Percentiles rank a stretch among this genome's conserved stretches.
These are phyloP conservation scores for Lasioglossum pauxillum DNA, from an alignment of 2,888 invertebrate genomes.

Conservation along the genomic window DNA sequence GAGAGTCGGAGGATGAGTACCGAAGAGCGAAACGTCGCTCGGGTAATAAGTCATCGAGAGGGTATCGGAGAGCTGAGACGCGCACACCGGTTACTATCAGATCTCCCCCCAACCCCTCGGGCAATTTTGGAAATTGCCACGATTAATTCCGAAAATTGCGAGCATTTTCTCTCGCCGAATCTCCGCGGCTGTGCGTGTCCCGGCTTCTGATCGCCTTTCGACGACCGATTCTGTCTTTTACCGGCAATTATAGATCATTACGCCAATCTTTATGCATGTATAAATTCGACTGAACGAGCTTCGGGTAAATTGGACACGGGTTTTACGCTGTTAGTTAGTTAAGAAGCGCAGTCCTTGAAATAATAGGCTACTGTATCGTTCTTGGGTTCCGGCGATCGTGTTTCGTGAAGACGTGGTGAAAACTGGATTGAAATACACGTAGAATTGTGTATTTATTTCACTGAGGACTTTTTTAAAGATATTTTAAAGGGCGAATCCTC, in stretches of 20 bases:
- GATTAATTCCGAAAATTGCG: constrained; percentile 57
- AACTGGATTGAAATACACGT: neutral
- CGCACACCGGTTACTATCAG: neutral
- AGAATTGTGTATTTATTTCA: neutral
- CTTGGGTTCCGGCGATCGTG: neutral
- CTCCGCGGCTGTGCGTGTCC: neutral
- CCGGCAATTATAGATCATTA: constrained; percentile 9
- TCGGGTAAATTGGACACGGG: neutral
- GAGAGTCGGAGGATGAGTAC: constrained; percentile 13
- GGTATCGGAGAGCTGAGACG: constrained; percentile 27
- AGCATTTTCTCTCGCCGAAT: constrained; percentile 37
- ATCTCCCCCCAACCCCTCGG: constrained; percentile 10
- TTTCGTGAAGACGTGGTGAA: neutral
- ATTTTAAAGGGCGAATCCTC: neutral
- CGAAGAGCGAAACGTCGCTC: constrained; percentile 35
- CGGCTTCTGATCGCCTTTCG: constrained; percentile 1
- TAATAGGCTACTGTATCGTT: neutral
- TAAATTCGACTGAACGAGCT: neutral
- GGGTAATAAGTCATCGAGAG: constrained; percentile 54
- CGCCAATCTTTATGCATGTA: neutral
- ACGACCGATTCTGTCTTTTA: neutral
- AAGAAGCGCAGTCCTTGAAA: neutral
- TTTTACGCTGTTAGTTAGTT: neutral
- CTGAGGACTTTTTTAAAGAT: too few species aligned
- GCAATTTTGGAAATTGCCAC: constrained; percentile 56